Conservation (phyloP, 2,797 vertebrate genomes). For the Rallus crepitans region DNA sequence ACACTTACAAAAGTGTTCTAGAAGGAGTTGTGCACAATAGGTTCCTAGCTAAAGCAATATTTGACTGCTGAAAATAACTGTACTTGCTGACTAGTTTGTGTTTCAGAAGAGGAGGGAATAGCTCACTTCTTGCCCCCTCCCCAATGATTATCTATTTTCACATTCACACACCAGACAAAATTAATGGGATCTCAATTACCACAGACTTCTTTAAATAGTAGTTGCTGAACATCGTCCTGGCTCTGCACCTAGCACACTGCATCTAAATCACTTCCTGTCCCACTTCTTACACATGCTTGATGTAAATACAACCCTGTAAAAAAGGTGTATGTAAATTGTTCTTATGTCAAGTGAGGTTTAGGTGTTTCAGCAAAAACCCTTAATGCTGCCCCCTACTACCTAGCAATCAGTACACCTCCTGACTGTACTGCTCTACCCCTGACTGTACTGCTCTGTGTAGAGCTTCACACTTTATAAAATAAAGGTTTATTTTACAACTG, state of each 20-base stretch:
- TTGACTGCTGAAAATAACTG: neutral
- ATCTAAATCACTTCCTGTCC: neutral
- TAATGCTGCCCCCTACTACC: neutral
- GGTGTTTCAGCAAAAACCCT: neutral
- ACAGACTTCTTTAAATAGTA: neutral
- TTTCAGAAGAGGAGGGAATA: neutral
- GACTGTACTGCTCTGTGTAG: neutral
- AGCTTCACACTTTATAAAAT: neutral
- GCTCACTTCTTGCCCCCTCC: neutral
- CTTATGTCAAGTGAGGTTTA: neutral
- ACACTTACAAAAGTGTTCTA: constrained; percentile 4
- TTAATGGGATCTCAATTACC: neutral
- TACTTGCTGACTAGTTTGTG: neutral
- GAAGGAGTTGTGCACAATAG: neutral
- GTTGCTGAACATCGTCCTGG: neutral
- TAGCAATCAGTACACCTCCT: neutral
- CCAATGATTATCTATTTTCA: neutral
- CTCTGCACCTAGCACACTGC: neutral
- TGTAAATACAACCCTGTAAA: neutral
- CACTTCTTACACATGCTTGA: neutral
- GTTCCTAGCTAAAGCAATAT: constrained; percentile 20
- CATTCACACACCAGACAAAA: neutral
- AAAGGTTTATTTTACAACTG: neutral
- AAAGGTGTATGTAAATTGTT: neutral
- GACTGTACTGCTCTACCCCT: neutral